Conservation (phyloP, 1,140 invertebrate species). For the Anastrepha obliqua region DNA sequence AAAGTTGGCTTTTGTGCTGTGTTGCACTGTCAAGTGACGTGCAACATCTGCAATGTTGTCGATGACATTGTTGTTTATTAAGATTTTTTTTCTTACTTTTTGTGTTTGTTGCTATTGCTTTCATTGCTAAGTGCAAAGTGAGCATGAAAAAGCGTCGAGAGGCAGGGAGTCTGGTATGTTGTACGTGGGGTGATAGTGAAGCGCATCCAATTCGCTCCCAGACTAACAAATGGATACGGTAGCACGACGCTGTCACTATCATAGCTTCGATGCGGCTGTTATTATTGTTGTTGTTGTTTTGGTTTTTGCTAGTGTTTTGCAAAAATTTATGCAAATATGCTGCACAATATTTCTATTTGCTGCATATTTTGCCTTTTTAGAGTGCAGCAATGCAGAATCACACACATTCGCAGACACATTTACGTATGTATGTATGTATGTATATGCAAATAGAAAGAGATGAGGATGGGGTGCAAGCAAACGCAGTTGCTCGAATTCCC, state of each 20-base stretch:
- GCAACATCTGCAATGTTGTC: conserved; percentile 49
- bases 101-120: background rate
- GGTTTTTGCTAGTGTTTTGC: conserved; percentile 1
- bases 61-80: conserved; percentile 50
- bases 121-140: conserved; percentile 8
- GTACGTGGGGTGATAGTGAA: background rate
- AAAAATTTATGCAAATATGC: conserved; percentile 36
- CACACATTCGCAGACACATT: background rate
- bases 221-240: background rate
- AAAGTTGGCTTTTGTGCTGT: conserved; percentile 20
- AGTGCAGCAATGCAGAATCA: background rate
- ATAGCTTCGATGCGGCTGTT: background rate
- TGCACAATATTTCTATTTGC: conserved; percentile 34
- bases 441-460: background rate
- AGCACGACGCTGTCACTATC: background rate
- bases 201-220: background rate
- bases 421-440: background rate
- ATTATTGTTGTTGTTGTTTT: conserved; percentile 1
- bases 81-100: conserved; percentile 4
- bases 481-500: conserved; percentile 28
- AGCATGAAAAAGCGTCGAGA: background rate
- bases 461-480: background rate
- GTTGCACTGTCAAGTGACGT: conserved; percentile 48
- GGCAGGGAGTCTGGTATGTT: background rate
- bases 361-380: background rate